Conservation (phyloP, 2,888 invertebrate genomes). For the Phlogophora meticulosa region DNA sequence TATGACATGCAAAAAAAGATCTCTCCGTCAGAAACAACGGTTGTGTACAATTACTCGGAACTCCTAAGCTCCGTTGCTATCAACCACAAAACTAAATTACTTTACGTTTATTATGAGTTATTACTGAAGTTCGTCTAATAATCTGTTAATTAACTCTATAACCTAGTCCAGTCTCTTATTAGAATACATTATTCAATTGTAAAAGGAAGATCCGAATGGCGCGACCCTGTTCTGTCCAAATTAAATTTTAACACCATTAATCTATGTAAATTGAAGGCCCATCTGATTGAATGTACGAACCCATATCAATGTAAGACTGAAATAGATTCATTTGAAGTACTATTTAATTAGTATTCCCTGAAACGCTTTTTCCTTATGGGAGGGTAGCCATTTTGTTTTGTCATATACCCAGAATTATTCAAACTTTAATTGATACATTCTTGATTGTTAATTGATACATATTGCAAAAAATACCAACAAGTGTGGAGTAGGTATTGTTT, state of each 20-base stretch:
- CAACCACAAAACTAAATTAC: background rate
- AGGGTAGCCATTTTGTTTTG: background rate
- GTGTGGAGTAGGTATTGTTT: background rate
- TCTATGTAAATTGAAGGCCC: slow-evolving; percentile 70
- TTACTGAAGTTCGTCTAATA: slow-evolving; percentile 2
- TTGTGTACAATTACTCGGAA: too few species aligned
- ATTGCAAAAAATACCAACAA: slow-evolving; percentile 8
- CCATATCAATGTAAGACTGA: slow-evolving; percentile 53
- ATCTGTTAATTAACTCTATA: slow-evolving; percentile 21
- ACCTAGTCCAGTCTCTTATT: slow-evolving; percentile 22
- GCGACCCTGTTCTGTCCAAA: slow-evolving; percentile 59
- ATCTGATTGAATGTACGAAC: slow-evolving; percentile 58
- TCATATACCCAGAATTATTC: background rate
- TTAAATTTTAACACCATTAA: slow-evolving; percentile 73
- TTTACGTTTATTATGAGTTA: slow-evolving; percentile 10
- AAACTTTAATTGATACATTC: background rate
- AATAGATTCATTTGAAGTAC: slow-evolving; percentile 27
- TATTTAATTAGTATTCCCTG: slow-evolving; percentile 8
- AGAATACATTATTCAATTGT: slow-evolving; percentile 67
- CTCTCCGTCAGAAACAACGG: background rate
- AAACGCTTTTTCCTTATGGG: background rate
- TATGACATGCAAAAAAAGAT: background rate
- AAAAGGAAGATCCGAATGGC: slow-evolving; percentile 62
- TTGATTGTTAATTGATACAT: slow-evolving; percentile 20
- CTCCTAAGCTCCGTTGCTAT: background rate